Evolutionary conservation across 1,140 invertebrate genomes (phyloP).

Genomic region (Ganaspis sp.): DNA sequence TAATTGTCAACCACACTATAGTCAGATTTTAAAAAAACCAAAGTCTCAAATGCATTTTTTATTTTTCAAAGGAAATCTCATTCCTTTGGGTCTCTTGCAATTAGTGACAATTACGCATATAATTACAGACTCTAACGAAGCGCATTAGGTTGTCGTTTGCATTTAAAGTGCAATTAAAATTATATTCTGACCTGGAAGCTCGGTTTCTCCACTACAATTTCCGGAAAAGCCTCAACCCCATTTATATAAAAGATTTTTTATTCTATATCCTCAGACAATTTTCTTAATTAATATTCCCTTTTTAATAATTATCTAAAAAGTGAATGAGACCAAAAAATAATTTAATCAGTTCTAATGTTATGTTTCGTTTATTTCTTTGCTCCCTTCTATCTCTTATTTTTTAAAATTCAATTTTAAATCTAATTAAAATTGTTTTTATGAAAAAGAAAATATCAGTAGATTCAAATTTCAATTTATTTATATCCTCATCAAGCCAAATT

Average conservation of each 20-base stretch:
- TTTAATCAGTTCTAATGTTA: background rate
- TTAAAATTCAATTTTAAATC: too few species aligned
- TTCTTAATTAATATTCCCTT: background rate
- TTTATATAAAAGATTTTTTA: conserved; percentile 7
- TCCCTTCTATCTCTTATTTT: too few species aligned
- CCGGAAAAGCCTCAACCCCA: conserved; percentile 3
- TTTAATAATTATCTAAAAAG: background rate
- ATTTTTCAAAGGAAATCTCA: conserved; percentile 7
- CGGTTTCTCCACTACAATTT: background rate
- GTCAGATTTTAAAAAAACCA: background rate
- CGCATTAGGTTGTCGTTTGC: conserved; percentile 2
- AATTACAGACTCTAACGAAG: conserved; percentile 9
- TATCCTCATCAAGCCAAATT: too few species aligned
- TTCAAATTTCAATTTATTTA: too few species aligned
- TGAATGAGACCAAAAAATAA: background rate
- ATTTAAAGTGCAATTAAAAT: conserved; percentile 15
- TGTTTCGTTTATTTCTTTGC: too few species aligned
- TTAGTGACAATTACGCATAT: conserved; percentile 13
- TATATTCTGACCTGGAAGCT: conserved; percentile 20
- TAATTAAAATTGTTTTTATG: too few species aligned
- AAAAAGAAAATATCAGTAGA: too few species aligned
- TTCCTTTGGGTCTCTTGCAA: conserved; percentile 12
- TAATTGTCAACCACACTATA: too few species aligned
- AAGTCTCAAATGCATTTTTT: background rate
- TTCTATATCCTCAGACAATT: background rate